Percentiles rank a stretch among this genome's conserved stretches.
These are phyloP conservation scores for Gallinago undulata DNA, from an alignment of 2,113 vertebrate species.

Conservation along the genomic window DNA sequence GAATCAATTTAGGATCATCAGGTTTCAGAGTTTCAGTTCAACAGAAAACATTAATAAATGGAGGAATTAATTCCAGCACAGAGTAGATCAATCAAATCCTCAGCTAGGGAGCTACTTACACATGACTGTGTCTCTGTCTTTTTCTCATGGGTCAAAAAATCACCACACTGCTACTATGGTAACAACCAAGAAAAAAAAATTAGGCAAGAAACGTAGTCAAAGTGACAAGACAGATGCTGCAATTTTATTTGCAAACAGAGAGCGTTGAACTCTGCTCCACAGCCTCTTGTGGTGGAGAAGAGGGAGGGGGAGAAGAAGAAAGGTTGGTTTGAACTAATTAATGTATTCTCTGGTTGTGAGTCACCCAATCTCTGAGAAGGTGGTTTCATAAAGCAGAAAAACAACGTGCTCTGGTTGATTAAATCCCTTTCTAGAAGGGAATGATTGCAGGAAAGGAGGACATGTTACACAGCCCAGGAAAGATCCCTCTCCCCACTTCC, in stretches of 20 bases:
- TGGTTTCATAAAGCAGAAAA: neutral
- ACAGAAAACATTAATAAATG: constrained; percentile 47
- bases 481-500: neutral
- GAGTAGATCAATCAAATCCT: constrained; percentile 54
- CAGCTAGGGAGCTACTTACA: neutral
- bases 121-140: neutral
- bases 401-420: neutral
- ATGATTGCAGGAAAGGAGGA: neutral
- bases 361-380: neutral
- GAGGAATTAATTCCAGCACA: constrained; percentile 35
- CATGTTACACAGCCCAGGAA: neutral
- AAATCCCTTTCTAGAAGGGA: neutral
- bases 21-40: constrained; percentile 19
- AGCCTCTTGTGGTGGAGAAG: neutral
- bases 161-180: neutral
- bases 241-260: constrained; percentile 40
- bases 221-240: neutral
- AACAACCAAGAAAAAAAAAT: neutral
- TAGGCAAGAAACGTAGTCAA: neutral
- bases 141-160: constrained; percentile 8
- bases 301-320: neutral
- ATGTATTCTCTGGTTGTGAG: neutral
- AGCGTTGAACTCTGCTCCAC: neutral
- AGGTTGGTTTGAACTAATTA: constrained; percentile 1
- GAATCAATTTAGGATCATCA: constrained; percentile 37